These are phyloP conservation scores for Vicugna pacos DNA, from an alignment of 2,113 vertebrate genomes.

Conservation along the genomic window DNA sequence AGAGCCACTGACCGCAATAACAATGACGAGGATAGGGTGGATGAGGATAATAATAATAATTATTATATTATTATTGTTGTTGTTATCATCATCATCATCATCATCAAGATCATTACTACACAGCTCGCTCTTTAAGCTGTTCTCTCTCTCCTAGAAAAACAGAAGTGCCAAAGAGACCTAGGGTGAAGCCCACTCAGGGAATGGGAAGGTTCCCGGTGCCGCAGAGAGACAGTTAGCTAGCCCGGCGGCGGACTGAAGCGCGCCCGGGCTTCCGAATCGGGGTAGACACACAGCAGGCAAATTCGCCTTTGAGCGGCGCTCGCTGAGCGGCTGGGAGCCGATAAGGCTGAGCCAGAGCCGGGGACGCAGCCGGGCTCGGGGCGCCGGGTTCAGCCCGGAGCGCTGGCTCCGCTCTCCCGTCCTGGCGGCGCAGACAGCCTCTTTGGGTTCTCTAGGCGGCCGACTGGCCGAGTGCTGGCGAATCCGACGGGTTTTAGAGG, in stretches of 20 bases:
- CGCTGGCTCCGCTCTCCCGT: neutral
- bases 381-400: neutral
- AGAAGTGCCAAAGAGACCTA: neutral
- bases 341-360: neutral
- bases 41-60: neutral
- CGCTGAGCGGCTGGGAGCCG: fast-evolving
- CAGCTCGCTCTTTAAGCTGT: neutral
- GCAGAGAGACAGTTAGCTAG: constrained; percentile 5
- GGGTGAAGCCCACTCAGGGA: neutral
- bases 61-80: neutral
- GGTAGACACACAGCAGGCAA: neutral
- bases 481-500: neutral
- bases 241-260: neutral
- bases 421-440: fast-evolving
- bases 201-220: neutral
- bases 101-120: neutral
- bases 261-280: neutral
- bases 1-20: neutral
- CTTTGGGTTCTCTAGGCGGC: neutral
- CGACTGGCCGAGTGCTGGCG: neutral
- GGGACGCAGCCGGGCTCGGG: fast-evolving
- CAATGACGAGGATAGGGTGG: neutral
- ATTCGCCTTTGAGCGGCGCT: constrained; percentile 38
- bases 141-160: neutral
- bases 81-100: neutral